These are phyloP conservation scores for Sebastes reedi DNA, from an alignment of 2,797 vertebrate genomes.

Conservation along the genomic window DNA sequence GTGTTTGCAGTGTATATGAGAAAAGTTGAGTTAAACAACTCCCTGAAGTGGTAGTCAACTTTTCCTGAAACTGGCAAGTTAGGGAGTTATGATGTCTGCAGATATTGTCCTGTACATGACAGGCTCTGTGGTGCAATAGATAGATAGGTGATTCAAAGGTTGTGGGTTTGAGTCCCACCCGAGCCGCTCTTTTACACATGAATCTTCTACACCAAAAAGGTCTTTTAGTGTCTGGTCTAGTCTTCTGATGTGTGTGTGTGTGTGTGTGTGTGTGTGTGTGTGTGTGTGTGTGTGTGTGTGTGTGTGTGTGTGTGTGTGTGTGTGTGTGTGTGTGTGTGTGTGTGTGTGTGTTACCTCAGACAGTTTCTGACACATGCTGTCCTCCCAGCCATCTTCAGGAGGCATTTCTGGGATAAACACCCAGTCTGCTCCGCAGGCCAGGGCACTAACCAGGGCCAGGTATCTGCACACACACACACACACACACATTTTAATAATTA, in stretches of 20 bases:
- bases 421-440: conserved; percentile 97
- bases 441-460: conserved; percentile 93
- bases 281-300: conserved; percentile 2
- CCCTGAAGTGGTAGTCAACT: neutral
- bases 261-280: neutral
- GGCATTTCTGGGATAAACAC: conserved; percentile 97
- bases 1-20: neutral
- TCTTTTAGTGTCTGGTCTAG: neutral
- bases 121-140: conserved; percentile 32
- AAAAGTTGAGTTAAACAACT: neutral
- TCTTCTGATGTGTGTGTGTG: neutral
- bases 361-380: conserved; percentile 91
- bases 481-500: neutral
- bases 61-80: neutral
- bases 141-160: conserved; percentile 71
- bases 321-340: neutral
- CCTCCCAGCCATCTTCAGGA: conserved; percentile 95
- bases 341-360: conserved; percentile 87
- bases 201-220: neutral
- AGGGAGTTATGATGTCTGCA: neutral
- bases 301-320: conserved; percentile 4
- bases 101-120: neutral
- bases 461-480: conserved; percentile 66
- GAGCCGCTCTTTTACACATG: conserved; percentile 30
- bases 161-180: conserved; percentile 77